These are phyloP conservation scores for Alitta virens DNA, from an alignment of 2,888 invertebrate species.

Conservation along the genomic window DNA sequence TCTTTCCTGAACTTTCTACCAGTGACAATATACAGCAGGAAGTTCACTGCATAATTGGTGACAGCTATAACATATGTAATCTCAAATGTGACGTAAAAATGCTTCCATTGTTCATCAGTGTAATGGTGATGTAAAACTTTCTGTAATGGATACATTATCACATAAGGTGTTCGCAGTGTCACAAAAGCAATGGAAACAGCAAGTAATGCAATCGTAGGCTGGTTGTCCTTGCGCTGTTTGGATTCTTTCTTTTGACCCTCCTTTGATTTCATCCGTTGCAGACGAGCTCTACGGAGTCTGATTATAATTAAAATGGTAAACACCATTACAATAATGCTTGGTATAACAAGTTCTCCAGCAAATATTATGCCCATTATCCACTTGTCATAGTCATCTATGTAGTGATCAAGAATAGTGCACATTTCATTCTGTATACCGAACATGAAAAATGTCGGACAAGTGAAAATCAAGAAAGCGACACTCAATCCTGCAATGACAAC, in stretches of 20 bases:
- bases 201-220: constrained; percentile 9
- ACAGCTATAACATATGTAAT: constrained; percentile 4
- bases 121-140: not conserved
- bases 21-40: not conserved
- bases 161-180: not conserved
- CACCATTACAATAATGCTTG: constrained; percentile 2
- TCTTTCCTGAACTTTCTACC: constrained; percentile 1
- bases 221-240: not conserved
- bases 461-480: not conserved
- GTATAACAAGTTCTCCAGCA: constrained; percentile 1
- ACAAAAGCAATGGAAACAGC: constrained; percentile 10
- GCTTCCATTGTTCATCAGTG: too few species aligned
- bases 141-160: not conserved
- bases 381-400: not conserved
- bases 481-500: not conserved
- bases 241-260: not conserved
- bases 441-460: not conserved
- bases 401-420: too few species aligned
- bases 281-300: not conserved
- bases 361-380: not conserved
- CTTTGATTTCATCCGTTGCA: not conserved
- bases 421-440: not conserved
- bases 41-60: constrained; percentile 8
- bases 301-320: constrained; percentile 10
- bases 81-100: not conserved